Base-by-base conservation (phyloP, 2,113 vertebrate species). In the Marmota monax region DNA sequence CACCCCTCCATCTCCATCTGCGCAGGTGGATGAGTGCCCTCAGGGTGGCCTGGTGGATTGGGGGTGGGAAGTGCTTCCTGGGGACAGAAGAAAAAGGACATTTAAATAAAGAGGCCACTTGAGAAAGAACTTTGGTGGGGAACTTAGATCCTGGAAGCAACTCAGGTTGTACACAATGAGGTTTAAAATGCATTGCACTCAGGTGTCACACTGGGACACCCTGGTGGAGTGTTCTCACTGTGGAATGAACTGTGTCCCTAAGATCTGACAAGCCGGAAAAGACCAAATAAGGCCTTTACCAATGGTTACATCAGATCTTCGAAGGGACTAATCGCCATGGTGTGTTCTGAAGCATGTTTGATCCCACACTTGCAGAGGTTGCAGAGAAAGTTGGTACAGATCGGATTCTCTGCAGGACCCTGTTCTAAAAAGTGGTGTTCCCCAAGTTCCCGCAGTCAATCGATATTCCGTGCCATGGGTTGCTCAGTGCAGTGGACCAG, bases 401-500 rank as follows among this genome's bases (percentile, higher is more conserved):
- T 32, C 23, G 17, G 51, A 56, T n/a, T 65, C 53, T 94, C 89
- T 10, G 2, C 23, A 74, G 73, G 18, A 13, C 34, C 61, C 18
- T 34, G 39, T 3, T 63, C 53, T 77, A 90, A 96, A 96, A 37
- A 83, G 45, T 27, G 72, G n/a, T 88, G 93, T 82, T 0, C 2
- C 48, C 77, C 79, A 85, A 94, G 84, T 95, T 88, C 79, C 88
- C n/a, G 23, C 29, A 72, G 0, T 1, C 69, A 17, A 88, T 97
- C 69, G n/a, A 93, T 97, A 97, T 95, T 70, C 77, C 69, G 82
- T 94, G 93, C 96, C 96, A 79, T 13, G 76, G 93, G 86, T 97
- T 92, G 69, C 96, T 96, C 96, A 70, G 96, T 94, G 97, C 95
- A 97, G 94, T 89, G 94, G 97, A 98, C 97, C 91, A 29, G 79